phyloP scores from a whole-genome alignment of 2,113 vertebrate species.

The Pachycephala philippinensis region DNA sequence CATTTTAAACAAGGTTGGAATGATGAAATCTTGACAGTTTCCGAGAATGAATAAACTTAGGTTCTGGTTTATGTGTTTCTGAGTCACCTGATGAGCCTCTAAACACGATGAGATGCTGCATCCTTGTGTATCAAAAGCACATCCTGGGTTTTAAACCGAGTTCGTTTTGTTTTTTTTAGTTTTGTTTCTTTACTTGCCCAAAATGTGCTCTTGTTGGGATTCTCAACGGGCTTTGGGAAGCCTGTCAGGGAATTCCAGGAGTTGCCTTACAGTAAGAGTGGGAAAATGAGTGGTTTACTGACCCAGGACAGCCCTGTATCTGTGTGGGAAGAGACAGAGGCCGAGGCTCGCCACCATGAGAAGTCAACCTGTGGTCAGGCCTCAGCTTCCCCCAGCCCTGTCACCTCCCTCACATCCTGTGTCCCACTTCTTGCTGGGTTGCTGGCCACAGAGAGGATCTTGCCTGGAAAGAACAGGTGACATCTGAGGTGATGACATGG shows the following conservation, averaged over 20 bases:
- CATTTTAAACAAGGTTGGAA: background rate
- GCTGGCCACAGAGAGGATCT: background rate
- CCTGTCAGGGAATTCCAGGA: background rate
- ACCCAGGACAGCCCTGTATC: too few species aligned
- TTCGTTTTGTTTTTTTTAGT: background rate
- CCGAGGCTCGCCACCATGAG: rapidly evolving
- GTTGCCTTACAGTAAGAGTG: background rate
- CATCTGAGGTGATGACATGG: background rate
- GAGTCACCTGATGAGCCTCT: background rate
- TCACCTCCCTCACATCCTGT: background rate
- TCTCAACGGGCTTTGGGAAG: background rate
- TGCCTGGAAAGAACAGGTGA: background rate
- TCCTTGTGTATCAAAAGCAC: background rate
- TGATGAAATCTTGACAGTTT: background rate
- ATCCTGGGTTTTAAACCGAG: background rate
- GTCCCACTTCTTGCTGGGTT: background rate
- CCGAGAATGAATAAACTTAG: background rate
- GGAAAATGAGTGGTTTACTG: too few species aligned
- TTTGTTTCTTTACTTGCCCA: background rate
- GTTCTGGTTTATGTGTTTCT: background rate
- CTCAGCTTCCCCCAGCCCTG: background rate
- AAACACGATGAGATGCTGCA: background rate
- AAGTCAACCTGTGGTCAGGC: background rate
- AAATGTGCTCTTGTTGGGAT: background rate
- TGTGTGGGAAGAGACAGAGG: background rate